phyloP scores from a whole-genome alignment of 1,140 invertebrate species.

The Drosophila pectinifera region DNA sequence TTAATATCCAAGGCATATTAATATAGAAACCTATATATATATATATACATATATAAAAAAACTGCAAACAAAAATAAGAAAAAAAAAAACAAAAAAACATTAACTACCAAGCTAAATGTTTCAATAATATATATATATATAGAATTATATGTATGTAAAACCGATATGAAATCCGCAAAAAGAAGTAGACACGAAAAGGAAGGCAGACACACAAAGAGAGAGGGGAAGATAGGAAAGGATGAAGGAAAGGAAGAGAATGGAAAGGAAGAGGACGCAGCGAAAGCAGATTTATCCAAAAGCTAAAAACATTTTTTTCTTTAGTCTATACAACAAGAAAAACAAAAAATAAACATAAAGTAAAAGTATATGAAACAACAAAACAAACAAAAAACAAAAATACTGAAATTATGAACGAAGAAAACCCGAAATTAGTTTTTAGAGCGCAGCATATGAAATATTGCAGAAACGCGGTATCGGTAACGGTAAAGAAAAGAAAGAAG shows the following conservation, averaged over 20 bases:
- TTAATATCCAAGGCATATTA: conserved; percentile 74
- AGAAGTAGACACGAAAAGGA: conserved; percentile 2
- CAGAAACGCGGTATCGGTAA: conserved; percentile 14
- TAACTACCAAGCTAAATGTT: conserved; percentile 72
- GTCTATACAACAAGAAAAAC: conserved; percentile 35
- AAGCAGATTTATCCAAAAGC: conserved; percentile 19
- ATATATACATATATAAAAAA: conserved; percentile 39
- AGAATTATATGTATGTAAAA: conserved; percentile 70
- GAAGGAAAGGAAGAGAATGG: neutral
- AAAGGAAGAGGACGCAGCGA: neutral
- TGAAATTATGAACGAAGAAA: conserved; percentile 11
- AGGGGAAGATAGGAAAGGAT: conserved; percentile 5
- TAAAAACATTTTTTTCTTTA: conserved; percentile 65
- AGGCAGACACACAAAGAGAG: conserved; percentile 12
- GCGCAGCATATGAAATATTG: conserved; percentile 54
- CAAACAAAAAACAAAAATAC: conserved; percentile 12
- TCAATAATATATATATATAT: conserved; percentile 63
- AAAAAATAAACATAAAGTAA: conserved; percentile 8
- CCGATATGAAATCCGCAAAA: conserved; percentile 52
- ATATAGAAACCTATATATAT: conserved; percentile 63
- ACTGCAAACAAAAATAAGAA: conserved; percentile 30
- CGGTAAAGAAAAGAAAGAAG: conserved; percentile 23
- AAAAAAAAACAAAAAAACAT: conserved; percentile 32
- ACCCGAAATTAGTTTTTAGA: conserved; percentile 60
- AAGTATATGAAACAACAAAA: conserved; percentile 2